phyloP scores from a whole-genome alignment of 2,797 vertebrate genomes.

The Rousettus madagascariensis region DNA sequence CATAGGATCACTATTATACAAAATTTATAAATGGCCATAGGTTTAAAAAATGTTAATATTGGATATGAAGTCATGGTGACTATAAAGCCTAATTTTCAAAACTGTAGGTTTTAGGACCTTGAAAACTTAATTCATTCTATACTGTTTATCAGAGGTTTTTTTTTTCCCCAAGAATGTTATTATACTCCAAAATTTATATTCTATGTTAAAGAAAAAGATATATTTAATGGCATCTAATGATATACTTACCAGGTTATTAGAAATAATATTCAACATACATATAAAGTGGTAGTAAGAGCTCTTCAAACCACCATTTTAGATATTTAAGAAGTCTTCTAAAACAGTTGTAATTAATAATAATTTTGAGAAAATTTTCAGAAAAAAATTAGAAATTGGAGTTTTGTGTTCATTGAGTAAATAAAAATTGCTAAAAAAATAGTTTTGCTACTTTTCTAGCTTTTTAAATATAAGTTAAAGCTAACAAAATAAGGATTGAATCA shows the following conservation, averaged over 20 bases:
- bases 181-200: slow-evolving; percentile 27
- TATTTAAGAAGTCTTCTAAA: not conserved
- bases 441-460: not conserved
- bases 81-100: slow-evolving; percentile 52
- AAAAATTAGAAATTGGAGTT: not conserved
- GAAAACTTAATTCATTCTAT: slow-evolving; percentile 25
- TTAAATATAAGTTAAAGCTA: not conserved
- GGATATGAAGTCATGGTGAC: not conserved
- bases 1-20: slow-evolving; percentile 24
- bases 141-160: slow-evolving; percentile 55
- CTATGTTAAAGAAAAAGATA: slow-evolving; percentile 55
- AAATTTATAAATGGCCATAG: slow-evolving; percentile 57
- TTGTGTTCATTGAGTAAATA: not conserved
- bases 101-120: slow-evolving; percentile 34
- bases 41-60: slow-evolving; percentile 49
- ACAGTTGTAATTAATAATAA: not conserved
- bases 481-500: not conserved
- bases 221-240: not conserved
- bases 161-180: slow-evolving; percentile 3
- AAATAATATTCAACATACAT: not conserved
- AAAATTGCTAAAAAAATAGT: not conserved
- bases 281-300: not conserved
- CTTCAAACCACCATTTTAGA: not conserved
- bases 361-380: not conserved
- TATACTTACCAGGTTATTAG: not conserved